Percentiles rank a stretch among this genome's conserved stretches.
These are phyloP conservation scores for Pantherophis vulpinus DNA, from an alignment of 2,797 vertebrate genomes.

Conservation along the genomic window DNA sequence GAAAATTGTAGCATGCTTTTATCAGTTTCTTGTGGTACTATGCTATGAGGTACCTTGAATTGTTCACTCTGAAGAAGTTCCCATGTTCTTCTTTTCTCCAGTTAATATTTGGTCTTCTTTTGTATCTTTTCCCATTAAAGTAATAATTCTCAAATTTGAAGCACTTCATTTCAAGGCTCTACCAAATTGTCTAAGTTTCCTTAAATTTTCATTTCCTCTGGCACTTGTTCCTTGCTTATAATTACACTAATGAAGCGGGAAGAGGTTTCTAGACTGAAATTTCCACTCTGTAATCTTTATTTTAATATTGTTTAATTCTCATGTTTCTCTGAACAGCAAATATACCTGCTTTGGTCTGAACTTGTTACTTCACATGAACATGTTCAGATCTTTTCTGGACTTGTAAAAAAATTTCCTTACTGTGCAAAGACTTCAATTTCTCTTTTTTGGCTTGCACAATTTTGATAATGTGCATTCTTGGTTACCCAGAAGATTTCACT, in stretches of 20 bases:
- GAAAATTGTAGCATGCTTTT: neutral
- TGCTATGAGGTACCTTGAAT: neutral
- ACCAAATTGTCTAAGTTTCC: slow-evolving; percentile 65
- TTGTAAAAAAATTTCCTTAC: slow-evolving; percentile 36
- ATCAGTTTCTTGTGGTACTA: neutral
- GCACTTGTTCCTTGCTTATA: slow-evolving; percentile 53
- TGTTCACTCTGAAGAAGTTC: slow-evolving; percentile 39
- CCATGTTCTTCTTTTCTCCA: slow-evolving; percentile 39
- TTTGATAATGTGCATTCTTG: slow-evolving; percentile 9
- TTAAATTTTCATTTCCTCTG: slow-evolving; percentile 69
- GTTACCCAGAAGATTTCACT: slow-evolving; percentile 2
- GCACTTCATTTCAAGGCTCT: slow-evolving; percentile 49
- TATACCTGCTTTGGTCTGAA: slow-evolving; percentile 57
- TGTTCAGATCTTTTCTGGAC: slow-evolving; percentile 6
- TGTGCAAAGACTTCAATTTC: slow-evolving; percentile 34
- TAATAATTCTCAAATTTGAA: slow-evolving; percentile 8
- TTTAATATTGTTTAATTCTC: slow-evolving; percentile 58
- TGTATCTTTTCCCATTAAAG: slow-evolving; percentile 61
- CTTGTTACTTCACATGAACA: slow-evolving; percentile 49
- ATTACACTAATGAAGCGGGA: slow-evolving; percentile 40
- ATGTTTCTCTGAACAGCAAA: slow-evolving; percentile 50
- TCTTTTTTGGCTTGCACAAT: slow-evolving; percentile 24
- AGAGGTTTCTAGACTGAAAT: slow-evolving; percentile 51
- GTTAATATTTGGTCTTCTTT: slow-evolving; percentile 59
- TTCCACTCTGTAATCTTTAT: slow-evolving; percentile 64